These are phyloP conservation scores for Colinus virginianus DNA, from an alignment of 2,113 vertebrate genomes.

Conservation along the genomic window DNA sequence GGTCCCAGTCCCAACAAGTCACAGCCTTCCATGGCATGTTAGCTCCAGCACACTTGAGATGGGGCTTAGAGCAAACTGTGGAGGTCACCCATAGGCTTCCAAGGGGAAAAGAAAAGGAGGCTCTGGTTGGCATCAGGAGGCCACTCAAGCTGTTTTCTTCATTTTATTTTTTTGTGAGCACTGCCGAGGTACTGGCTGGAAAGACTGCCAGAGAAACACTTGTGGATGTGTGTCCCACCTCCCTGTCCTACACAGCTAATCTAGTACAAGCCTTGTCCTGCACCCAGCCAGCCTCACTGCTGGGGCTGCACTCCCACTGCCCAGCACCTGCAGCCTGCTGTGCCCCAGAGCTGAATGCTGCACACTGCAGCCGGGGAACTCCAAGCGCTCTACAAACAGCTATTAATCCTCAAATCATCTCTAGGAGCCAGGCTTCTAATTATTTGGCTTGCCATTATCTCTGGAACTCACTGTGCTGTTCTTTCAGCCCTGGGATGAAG, in stretches of 20 bases:
- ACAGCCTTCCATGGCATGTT: accelerated
- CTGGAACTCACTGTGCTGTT: background rate
- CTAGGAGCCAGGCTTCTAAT: conserved; percentile 14
- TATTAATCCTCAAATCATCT: conserved; percentile 36
- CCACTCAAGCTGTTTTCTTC: background rate
- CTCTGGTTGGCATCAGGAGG: background rate
- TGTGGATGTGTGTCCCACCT: background rate
- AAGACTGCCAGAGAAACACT: background rate
- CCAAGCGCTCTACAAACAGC: conserved; percentile 12
- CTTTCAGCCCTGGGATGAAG: background rate
- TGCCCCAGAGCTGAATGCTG: background rate
- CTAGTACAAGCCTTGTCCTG: background rate
- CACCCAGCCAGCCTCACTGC: background rate
- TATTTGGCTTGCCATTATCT: background rate
- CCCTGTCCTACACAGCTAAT: background rate
- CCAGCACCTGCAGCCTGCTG: background rate
- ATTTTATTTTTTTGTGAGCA: background rate
- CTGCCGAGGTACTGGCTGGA: background rate
- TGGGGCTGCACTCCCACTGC: background rate
- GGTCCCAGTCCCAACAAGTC: background rate
- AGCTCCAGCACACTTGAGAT: background rate
- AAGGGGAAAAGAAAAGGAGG: background rate
- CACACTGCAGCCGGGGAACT: conserved; percentile 14
- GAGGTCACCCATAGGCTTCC: background rate
- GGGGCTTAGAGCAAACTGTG: background rate